A percentile compares a stretch with the other conserved stretches of the same genome.
Conservation (phyloP, 2,888 invertebrate genomes). For the Ellobium chinense region DNA sequence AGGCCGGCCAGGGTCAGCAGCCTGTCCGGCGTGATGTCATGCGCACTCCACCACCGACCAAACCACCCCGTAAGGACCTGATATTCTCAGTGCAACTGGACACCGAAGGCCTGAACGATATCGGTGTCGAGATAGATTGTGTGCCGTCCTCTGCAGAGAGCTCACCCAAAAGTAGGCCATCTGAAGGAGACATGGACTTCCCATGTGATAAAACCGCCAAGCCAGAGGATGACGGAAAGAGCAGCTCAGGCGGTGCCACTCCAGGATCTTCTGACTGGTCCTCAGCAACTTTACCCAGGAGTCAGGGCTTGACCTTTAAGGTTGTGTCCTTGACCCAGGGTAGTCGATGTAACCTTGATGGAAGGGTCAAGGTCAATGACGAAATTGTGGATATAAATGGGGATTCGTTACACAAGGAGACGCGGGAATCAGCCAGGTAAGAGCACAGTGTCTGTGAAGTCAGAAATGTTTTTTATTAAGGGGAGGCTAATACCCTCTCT, state of each 20-base stretch:
- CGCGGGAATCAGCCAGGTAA: constrained; percentile 65
- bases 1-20: neutral
- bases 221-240: neutral
- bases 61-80: constrained; percentile 71
- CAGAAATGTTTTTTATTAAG: no score
- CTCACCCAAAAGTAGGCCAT: constrained; percentile 35
- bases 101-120: constrained; percentile 51
- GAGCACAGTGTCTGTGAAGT: no score
- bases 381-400: constrained; percentile 94
- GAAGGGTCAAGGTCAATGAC: constrained; percentile 90
- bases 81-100: constrained; percentile 64
- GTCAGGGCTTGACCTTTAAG: constrained; percentile 52
- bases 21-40: constrained; percentile 24
- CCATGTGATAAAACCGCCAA: neutral
- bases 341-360: constrained; percentile 77
- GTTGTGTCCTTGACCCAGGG: constrained; percentile 62
- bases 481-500: no score
- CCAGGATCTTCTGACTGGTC: neutral
- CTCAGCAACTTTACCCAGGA: neutral
- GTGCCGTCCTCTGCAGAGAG: constrained; percentile 42
- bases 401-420: constrained; percentile 77
- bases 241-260: neutral
- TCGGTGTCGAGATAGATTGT: constrained; percentile 65
- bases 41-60: constrained; percentile 64
- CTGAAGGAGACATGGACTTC: neutral